Conservation (phyloP, 2,888 invertebrate species). For the Galerucella nymphaeae region DNA sequence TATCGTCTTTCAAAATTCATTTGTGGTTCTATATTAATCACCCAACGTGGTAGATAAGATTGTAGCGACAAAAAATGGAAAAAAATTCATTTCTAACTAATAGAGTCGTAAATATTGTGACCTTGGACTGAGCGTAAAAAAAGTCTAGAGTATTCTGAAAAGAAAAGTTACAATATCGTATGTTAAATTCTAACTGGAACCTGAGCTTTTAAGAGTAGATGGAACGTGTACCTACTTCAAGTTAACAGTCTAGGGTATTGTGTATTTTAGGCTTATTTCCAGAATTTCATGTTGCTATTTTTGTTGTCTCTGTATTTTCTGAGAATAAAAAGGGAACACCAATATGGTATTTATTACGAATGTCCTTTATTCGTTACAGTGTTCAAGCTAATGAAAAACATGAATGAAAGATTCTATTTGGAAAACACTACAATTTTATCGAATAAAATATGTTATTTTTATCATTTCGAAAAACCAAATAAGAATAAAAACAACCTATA, state of each 20-base stretch:
- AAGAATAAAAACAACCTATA: constrained; percentile 9
- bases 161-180: background rate
- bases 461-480: constrained; percentile 36
- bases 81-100: background rate
- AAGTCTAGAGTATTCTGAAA: background rate
- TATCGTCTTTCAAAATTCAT: background rate
- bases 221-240: too few species aligned
- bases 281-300: too few species aligned
- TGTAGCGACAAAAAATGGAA: background rate
- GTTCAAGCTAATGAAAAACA: background rate
- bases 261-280: too few species aligned
- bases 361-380: too few species aligned
- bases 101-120: background rate
- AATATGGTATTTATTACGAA: background rate
- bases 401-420: background rate
- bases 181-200: too few species aligned
- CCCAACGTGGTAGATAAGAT: background rate
- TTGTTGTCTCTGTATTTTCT: background rate
- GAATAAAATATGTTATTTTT: constrained; percentile 1
- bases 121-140: background rate
- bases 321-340: background rate
- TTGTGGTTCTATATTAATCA: background rate
- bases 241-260: too few species aligned
- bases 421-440: background rate
- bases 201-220: too few species aligned